Evolutionary conservation across 2,797 vertebrate genomes (phyloP).

Genomic region (Malacoctenus gilli): DNA sequence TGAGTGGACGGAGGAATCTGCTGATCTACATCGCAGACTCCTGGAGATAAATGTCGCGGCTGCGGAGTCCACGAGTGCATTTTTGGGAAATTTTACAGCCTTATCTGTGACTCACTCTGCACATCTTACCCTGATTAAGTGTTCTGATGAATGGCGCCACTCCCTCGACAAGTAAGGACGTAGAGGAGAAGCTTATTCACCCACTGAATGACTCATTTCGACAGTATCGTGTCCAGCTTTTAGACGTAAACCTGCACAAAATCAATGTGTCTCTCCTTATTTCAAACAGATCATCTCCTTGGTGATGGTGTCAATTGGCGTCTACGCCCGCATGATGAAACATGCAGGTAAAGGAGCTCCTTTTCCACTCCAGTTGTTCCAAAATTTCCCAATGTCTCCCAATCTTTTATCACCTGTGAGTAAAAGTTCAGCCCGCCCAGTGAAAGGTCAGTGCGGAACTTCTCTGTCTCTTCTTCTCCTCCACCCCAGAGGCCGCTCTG

Average conservation of each 20-base stretch:
- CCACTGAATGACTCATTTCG: neutral
- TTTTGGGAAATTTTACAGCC: neutral
- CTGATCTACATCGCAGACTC: neutral
- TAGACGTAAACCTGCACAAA: too few species aligned
- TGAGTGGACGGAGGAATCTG: conserved; percentile 3
- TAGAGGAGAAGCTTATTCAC: conserved; percentile 1
- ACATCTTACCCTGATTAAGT: conserved; percentile 2
- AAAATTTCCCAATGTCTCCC: too few species aligned
- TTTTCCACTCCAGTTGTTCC: too few species aligned
- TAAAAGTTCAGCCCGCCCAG: too few species aligned
- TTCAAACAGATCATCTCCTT: conserved; percentile 88
- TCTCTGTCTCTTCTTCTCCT: neutral
- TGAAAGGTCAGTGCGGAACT: too few species aligned
- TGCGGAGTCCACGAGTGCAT: neutral
- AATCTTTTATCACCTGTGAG: too few species aligned
- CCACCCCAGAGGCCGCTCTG: conserved; percentile 84
- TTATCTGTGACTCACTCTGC: conserved; percentile 26
- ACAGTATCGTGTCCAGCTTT: neutral
- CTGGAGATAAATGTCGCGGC: too few species aligned
- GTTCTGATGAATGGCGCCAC: conserved; percentile 20
- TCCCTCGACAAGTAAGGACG: conserved; percentile 58
- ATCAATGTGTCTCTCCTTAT: too few species aligned
- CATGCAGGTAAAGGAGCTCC: conserved; percentile 84
- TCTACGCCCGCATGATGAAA: conserved; percentile 90
- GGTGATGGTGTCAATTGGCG: conserved; percentile 87